Conservation (phyloP, 2,888 invertebrate species). For the Sthenelais limicola region DNA sequence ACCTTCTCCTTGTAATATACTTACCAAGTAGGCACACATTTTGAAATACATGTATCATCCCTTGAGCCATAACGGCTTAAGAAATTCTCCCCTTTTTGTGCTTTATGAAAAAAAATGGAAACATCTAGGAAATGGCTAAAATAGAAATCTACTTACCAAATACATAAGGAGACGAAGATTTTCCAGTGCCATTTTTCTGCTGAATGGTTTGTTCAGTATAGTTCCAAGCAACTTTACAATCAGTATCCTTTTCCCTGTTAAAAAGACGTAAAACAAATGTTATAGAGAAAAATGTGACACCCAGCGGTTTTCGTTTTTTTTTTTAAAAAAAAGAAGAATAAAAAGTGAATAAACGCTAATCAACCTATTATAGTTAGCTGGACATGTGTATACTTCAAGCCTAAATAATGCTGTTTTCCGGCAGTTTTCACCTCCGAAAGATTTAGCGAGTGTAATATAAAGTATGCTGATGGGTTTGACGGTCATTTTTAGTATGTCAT, state of each 20-base stretch:
- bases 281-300: too few species aligned
- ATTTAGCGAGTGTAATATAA: too few species aligned
- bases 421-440: too few species aligned
- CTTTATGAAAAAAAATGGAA: neutral
- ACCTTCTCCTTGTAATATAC: too few species aligned
- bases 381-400: too few species aligned
- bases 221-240: neutral
- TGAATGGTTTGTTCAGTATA: neutral
- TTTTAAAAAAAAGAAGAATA: slow-evolving; percentile 9
- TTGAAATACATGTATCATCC: neutral
- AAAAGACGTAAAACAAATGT: neutral
- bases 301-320: too few species aligned
- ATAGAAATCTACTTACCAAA: slow-evolving; percentile 25
- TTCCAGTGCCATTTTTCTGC: slow-evolving; percentile 15
- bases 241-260: slow-evolving; percentile 49
- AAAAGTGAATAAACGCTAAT: neutral
- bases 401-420: too few species aligned
- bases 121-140: neutral
- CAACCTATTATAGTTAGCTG: too few species aligned
- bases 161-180: neutral
- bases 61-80: neutral
- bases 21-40: too few species aligned
- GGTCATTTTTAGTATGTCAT: too few species aligned
- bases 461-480: too few species aligned
- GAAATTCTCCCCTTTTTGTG: neutral